phyloP scores from a whole-genome alignment of 92 coral and sea anemone genomes.

The Nematostella vectensis region DNA sequence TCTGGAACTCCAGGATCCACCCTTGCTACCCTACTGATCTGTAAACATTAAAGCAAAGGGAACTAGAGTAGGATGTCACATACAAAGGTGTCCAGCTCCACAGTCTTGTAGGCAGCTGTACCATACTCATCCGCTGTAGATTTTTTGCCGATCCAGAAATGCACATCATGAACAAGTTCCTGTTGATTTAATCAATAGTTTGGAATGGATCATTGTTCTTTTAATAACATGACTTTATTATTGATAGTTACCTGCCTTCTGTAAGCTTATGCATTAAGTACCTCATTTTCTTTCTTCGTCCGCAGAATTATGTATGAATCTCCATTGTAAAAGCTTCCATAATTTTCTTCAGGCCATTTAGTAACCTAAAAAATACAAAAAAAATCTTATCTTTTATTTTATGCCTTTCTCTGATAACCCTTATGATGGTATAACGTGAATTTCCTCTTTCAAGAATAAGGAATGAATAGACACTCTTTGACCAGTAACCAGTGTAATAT shows the following conservation, averaged over 20 bases:
- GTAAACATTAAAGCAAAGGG: no score
- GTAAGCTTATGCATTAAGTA: no score
- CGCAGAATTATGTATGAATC: conserved; percentile 84
- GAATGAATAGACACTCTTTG: no score
- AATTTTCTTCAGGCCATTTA: conserved; percentile 68
- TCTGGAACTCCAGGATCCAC: no score
- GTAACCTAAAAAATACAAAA: conserved; percentile 43
- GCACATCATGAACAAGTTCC: conserved; percentile 79
- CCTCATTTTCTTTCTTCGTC: conserved; percentile 17
- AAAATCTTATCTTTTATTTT: no score
- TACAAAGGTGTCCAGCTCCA: conserved; percentile 85
- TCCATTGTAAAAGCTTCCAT: conserved; percentile 81
- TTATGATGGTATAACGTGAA: neutral
- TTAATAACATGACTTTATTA: conserved; percentile 1
- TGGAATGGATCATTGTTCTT: no score
- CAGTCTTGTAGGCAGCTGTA: conserved; percentile 83
- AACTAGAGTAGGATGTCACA: no score
- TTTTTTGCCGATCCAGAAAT: conserved; percentile 81
- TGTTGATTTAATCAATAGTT: no score
- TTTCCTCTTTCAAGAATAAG: no score
- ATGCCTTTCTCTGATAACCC: no score
- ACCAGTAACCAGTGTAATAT: no score
- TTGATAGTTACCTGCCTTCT: neutral
- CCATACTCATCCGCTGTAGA: conserved; percentile 89
- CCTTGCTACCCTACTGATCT: no score